phyloP scores from a whole-genome alignment of 2,797 vertebrate genomes.

The Helarctos malayanus region DNA sequence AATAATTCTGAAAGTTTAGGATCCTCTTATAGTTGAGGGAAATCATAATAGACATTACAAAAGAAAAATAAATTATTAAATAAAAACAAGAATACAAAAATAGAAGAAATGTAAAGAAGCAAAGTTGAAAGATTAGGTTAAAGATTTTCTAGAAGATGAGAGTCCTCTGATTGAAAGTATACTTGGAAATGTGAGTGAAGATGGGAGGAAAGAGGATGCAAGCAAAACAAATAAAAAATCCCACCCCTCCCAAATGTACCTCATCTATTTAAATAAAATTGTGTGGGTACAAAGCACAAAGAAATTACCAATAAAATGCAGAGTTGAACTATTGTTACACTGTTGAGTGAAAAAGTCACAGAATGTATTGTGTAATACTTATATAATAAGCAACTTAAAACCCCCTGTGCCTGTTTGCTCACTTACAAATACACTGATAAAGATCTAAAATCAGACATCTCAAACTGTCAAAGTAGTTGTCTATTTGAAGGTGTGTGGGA shows the following conservation, averaged over 20 bases:
- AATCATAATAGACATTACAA: neutral
- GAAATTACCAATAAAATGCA: neutral
- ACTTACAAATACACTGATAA: neutral
- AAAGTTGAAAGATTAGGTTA: neutral
- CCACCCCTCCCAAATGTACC: no score
- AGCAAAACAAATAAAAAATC: neutral
- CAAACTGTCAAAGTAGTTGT: neutral
- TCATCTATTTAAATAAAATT: conserved; percentile 32
- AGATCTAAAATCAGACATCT: neutral
- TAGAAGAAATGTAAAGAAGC: neutral
- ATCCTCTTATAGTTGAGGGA: neutral
- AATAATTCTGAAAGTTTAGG: neutral
- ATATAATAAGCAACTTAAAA: neutral
- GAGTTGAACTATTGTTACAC: neutral
- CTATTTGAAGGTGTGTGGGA: neutral
- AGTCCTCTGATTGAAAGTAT: neutral
- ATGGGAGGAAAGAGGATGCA: neutral
- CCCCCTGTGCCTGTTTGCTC: neutral
- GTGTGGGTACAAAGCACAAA: neutral
- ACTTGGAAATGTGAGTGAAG: neutral
- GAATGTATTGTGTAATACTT: neutral
- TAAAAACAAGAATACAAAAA: conserved; percentile 20
- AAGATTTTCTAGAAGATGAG: neutral
- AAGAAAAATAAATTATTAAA: conserved; percentile 15
- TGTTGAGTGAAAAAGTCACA: neutral